Conservation (phyloP, 2,113 vertebrate genomes). For the Oryzias curvinotus region DNA sequence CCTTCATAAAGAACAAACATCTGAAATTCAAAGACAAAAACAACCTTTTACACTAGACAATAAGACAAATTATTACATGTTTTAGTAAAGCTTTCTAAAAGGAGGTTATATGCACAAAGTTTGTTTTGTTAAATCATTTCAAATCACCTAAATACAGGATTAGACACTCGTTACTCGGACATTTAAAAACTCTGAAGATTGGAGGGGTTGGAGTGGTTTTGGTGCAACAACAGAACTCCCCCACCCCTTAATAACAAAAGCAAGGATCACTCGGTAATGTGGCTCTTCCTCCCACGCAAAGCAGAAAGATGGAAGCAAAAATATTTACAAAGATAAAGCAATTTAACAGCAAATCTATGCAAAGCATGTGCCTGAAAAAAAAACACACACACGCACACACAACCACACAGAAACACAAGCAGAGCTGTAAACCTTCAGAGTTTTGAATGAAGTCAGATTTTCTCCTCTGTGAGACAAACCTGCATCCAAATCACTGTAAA, state of each 20-base stretch:
- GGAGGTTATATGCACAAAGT: constrained; percentile 67
- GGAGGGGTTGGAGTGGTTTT: constrained; percentile 45
- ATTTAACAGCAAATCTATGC: constrained; percentile 52
- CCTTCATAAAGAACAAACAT: constrained; percentile 38
- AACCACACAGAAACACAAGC: constrained; percentile 21
- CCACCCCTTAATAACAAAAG: constrained; percentile 39
- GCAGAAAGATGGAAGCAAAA: constrained; percentile 5
- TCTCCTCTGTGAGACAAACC: constrained; percentile 18
- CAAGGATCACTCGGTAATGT: constrained; percentile 13
- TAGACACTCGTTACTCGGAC: constrained; percentile 36
- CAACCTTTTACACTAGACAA: constrained; percentile 57
- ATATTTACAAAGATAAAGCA: constrained; percentile 57
- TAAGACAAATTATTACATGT: constrained; percentile 59
- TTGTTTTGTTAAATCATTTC: constrained; percentile 46
- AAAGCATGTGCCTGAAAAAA: constrained; percentile 40
- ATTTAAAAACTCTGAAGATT: constrained; percentile 43
- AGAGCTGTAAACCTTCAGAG: constrained; percentile 47
- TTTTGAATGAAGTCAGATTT: constrained; percentile 36
- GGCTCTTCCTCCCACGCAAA: constrained; percentile 19
- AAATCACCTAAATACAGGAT: constrained; percentile 46
- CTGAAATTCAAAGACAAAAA: constrained; percentile 39
- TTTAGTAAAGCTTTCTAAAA: constrained; percentile 57
- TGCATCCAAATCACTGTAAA: constrained; percentile 29
- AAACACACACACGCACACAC: constrained; percentile 4
- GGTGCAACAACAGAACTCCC: constrained; percentile 49